A percentile compares a stretch with the other conserved stretches of the same genome.
phyloP scores from a whole-genome alignment of 1,140 invertebrate species.

The Cheumatopsyche charites region DNA sequence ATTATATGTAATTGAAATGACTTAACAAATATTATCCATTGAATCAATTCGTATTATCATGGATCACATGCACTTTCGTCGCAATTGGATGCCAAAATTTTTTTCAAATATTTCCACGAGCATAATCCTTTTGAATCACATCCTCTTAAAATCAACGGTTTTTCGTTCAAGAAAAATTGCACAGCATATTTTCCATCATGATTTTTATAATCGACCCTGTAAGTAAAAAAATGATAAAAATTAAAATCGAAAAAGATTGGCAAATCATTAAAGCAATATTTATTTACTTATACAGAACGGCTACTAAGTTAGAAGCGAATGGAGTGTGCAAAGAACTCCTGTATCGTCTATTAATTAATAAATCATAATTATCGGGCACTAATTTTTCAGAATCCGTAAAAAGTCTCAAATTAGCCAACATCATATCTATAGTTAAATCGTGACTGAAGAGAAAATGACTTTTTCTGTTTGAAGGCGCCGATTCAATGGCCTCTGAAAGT shows the following conservation, averaged over 20 bases:
- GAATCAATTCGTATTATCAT: too few relatives aligned
- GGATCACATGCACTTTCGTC: neutral
- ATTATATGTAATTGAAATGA: too few relatives aligned
- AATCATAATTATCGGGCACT: constrained; percentile 65
- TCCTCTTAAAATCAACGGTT: neutral
- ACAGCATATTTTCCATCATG: constrained; percentile 23
- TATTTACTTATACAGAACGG: constrained; percentile 59
- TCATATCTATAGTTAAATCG: constrained; percentile 65
- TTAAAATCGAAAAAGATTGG: too few relatives aligned
- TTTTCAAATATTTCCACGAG: constrained; percentile 7
- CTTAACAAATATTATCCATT: too few relatives aligned
- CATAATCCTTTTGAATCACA: constrained; percentile 12
- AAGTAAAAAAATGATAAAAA: too few relatives aligned
- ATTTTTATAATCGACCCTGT: too few relatives aligned
- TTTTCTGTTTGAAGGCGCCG: constrained; percentile 53
- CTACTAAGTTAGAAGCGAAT: constrained; percentile 74
- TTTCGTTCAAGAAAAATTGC: constrained; percentile 30
- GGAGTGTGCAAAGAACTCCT: constrained; percentile 69
- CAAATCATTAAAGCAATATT: too few relatives aligned
- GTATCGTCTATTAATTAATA: constrained; percentile 65
- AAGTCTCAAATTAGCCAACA: constrained; percentile 69
- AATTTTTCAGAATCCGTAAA: constrained; percentile 65
- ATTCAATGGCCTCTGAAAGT: constrained; percentile 52
- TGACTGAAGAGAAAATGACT: constrained; percentile 78
- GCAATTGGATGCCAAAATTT: neutral